Evolutionary conservation across 92 coral and sea anemone genomes (phyloP).

Genomic region (Porites divaricata): DNA sequence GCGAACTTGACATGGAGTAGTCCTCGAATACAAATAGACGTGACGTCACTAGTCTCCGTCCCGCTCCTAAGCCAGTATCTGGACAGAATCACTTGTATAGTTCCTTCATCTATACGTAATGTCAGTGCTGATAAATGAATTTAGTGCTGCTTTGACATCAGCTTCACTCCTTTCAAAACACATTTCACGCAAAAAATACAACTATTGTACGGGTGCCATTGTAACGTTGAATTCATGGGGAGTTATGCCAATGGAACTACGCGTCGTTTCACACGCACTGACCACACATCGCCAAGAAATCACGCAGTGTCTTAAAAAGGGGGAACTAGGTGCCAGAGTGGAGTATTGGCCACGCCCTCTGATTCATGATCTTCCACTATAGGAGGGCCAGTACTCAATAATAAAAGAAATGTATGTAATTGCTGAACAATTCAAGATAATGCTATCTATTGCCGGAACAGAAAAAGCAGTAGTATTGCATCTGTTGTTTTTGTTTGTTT

Average conservation of each 20-base stretch:
- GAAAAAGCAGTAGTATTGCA: not conserved
- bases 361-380: not conserved
- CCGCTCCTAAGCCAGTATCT: not conserved
- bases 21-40: not conserved
- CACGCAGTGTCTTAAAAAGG: slow-evolving; percentile 8
- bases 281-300: not conserved
- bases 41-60: slow-evolving; percentile 10
- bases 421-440: not conserved
- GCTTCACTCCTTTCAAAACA: not conserved
- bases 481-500: not conserved
- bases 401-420: not conserved
- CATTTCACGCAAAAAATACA: not conserved
- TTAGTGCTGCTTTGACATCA: not conserved
- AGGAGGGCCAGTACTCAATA: not conserved
- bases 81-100: slow-evolving; percentile 1
- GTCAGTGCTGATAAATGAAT: not conserved
- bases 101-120: not conserved
- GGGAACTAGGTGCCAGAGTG: not conserved
- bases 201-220: slow-evolving; percentile 4
- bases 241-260: not conserved
- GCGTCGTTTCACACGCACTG: not conserved
- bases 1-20: not conserved
- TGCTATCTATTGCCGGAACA: not conserved
- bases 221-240: not conserved
- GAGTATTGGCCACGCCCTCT: not conserved